Evolutionary conservation across 92 coral and sea anemone genomes (phyloP).

Genomic region (Virgularia gustaviana): DNA sequence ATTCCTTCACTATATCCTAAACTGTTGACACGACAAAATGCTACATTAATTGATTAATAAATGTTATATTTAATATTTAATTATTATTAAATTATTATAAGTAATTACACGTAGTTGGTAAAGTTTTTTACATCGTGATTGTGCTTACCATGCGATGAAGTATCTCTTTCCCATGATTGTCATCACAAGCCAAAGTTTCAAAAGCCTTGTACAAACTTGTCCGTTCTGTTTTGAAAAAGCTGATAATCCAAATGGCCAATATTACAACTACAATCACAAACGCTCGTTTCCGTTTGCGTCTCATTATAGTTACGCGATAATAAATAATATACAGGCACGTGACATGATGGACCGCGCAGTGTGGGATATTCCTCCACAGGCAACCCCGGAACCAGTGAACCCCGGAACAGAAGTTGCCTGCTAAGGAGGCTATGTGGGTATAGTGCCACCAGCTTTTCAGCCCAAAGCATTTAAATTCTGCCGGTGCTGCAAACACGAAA

Average conservation of each 20-base stretch:
- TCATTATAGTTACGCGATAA: neutral
- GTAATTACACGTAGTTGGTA: neutral
- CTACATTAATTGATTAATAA: no score
- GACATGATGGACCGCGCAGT: no score
- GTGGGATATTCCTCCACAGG: no score
- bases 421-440: no score
- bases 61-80: neutral
- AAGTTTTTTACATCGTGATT: neutral
- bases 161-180: neutral
- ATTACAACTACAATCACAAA: neutral
- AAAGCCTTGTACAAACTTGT: neutral
- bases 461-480: no score
- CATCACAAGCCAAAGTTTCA: conserved; percentile 15
- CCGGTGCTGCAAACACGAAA: no score
- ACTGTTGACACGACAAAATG: neutral
- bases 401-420: no score
- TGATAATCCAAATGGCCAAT: neutral
- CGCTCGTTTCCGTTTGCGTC: conserved; percentile 10
- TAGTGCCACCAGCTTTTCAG: no score
- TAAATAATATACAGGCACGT: no score
- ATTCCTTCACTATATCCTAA: neutral
- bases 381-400: no score
- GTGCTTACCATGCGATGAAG: neutral
- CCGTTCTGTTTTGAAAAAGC: neutral
- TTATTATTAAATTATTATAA: neutral